Conservation (phyloP, 2,888 invertebrate species). For the Mantis religiosa region DNA sequence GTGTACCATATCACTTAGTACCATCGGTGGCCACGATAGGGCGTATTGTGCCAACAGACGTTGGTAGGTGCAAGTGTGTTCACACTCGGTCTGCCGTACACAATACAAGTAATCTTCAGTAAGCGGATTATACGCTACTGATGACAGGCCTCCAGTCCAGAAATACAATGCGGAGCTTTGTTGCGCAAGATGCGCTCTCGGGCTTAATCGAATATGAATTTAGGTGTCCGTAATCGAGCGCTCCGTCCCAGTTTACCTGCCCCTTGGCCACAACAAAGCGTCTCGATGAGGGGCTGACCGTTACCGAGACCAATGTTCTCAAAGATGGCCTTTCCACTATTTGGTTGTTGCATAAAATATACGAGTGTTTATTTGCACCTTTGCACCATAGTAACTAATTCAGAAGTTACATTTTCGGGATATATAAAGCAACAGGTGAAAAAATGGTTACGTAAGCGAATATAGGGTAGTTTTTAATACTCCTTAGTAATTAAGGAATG, state of each 20-base stretch:
- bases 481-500: too few species aligned
- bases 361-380: too few species aligned
- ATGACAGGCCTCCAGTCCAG: not conserved
- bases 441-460: too few species aligned
- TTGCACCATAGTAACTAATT: too few species aligned
- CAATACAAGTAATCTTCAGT: conserved; percentile 4
- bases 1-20: too few species aligned
- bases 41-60: not conserved
- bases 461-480: too few species aligned
- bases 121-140: not conserved
- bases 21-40: not conserved
- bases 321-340: not conserved
- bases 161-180: not conserved
- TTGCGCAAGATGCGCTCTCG: not conserved
- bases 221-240: not conserved
- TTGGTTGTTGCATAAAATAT: too few species aligned
- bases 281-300: not conserved
- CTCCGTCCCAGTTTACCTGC: not conserved
- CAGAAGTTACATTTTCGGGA: too few species aligned
- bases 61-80: not conserved
- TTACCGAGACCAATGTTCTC: not conserved
- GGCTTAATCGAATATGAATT: not conserved
- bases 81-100: not conserved
- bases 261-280: not conserved
- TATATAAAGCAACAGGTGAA: too few species aligned